Base-by-base conservation (phyloP, 1,140 invertebrate species). In the Habropoda laboriosa region DNA sequence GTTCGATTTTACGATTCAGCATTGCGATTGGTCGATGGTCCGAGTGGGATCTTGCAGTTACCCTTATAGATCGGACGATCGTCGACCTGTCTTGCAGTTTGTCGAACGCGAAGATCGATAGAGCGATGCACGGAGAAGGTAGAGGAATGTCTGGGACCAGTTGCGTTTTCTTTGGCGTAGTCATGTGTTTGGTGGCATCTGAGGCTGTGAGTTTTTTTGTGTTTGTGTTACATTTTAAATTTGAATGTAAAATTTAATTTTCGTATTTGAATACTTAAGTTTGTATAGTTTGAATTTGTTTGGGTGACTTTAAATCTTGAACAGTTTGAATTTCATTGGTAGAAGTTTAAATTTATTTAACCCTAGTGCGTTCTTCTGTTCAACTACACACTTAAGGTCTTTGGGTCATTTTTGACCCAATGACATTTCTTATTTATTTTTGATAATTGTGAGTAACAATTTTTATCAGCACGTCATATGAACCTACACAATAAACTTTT, bases 51-150 rank as follows among this genome's bases (percentile, higher is more conserved):
- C 13, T 42, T 60, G 42, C 64, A 63, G 40, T 38, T 55, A 27
- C 49, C 64, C 75, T 78, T 81, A 78, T 81, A 77, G 75, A 81
- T 58, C 60, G 10, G 24, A 7, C 35, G 61, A 70, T 79, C 61
- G 42, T 35, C 61, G 60, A 63, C n/a, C 6, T 8, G 57, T 16
- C 27, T 5, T 45, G 70, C 70, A 73, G 77, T 72, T 35, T 16
- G 13, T 24, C 18, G 55, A 61, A 64, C 58, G 13, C 10, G 64
- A 57, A 30, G 18, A 49, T 70, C 64, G 24, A 3, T 58, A 6
- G 40, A 47, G 7, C 6, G 13, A 35, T 18, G 3, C 13, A 3
- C 13, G 13, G 18, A 63, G 0, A 10, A 24, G 10, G 49, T 2
- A 1, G 2, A 18, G 32, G 4, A 35, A 78, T 78, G 75, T 32